phyloP scores from a whole-genome alignment of 2,113 vertebrate species.

The Irena cyanogastra region DNA sequence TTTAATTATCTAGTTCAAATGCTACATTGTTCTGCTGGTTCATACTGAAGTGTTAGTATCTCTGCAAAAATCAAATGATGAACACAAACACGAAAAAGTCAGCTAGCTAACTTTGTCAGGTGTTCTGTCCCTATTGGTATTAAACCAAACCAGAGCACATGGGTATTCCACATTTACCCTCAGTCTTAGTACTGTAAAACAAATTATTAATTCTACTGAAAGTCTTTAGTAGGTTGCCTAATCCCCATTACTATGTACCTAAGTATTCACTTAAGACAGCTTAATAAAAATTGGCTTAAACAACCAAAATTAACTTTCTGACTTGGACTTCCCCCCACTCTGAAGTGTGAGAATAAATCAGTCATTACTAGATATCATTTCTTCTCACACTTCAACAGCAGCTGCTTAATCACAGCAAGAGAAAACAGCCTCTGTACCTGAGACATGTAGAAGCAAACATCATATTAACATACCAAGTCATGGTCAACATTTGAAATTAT shows the following conservation, averaged over 20 bases:
- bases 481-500: not conserved
- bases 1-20: not conserved
- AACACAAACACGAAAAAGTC: not conserved
- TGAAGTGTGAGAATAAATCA: not conserved
- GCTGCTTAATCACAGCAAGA: not conserved
- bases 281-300: not conserved
- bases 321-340: not conserved
- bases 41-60: not conserved
- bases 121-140: not conserved
- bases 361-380: not conserved
- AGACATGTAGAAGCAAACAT: not conserved
- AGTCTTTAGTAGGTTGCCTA: not conserved
- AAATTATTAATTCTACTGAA: not conserved
- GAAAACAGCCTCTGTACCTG: not conserved
- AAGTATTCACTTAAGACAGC: not conserved
- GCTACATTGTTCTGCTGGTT: not conserved
- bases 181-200: not conserved
- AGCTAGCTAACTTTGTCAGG: not conserved
- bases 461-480: not conserved
- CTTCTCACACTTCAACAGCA: not conserved
- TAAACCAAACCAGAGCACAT: not conserved
- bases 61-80: not conserved
- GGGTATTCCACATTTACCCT: not conserved
- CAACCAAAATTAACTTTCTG: not conserved
- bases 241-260: not conserved